A percentile compares a stretch with the other conserved stretches of the same genome.
Evolutionary conservation across 2,888 invertebrate species (phyloP).

Genomic region (Cordylochernes scorpioides): DNA sequence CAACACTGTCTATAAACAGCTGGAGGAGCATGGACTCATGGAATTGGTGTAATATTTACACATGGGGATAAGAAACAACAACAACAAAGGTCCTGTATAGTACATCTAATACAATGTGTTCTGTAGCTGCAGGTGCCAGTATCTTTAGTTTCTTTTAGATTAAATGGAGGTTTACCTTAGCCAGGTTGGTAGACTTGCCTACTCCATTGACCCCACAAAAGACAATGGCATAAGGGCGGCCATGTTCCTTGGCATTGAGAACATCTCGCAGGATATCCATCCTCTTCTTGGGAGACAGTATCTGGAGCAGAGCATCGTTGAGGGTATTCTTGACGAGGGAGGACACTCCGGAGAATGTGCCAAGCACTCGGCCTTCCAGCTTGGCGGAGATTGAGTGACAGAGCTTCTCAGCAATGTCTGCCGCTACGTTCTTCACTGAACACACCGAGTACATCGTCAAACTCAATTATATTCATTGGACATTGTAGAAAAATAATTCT

Average conservation of each 20-base stretch:
- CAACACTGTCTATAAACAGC: no score
- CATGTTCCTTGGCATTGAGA: conserved; percentile 45
- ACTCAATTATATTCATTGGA: not conserved
- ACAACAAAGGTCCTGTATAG: no score
- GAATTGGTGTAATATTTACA: no score
- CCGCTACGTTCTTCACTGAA: conserved; percentile 71
- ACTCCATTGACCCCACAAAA: conserved; percentile 99
- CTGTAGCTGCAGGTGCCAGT: no score
- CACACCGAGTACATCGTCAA: conserved; percentile 5
- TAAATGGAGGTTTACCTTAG: no score
- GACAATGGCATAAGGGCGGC: conserved; percentile 74
- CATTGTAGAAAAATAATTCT: no score
- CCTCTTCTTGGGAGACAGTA: conserved; percentile 74
- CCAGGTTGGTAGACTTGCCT: conserved; percentile 92
- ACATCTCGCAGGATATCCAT: conserved; percentile 90
- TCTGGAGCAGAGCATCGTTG: conserved; percentile 56
- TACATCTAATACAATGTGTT: no score
- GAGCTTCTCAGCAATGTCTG: conserved; percentile 74
- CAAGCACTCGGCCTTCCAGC: conserved; percentile 66
- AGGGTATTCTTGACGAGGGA: conserved; percentile 59
- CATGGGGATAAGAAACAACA: no score
- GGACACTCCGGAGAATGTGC: conserved; percentile 81
- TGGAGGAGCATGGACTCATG: no score
- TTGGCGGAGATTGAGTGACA: conserved; percentile 74
- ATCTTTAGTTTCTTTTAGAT: no score